phyloP scores from a whole-genome alignment of 1,140 invertebrate species.

The Pentalonia nigronervosa region DNA sequence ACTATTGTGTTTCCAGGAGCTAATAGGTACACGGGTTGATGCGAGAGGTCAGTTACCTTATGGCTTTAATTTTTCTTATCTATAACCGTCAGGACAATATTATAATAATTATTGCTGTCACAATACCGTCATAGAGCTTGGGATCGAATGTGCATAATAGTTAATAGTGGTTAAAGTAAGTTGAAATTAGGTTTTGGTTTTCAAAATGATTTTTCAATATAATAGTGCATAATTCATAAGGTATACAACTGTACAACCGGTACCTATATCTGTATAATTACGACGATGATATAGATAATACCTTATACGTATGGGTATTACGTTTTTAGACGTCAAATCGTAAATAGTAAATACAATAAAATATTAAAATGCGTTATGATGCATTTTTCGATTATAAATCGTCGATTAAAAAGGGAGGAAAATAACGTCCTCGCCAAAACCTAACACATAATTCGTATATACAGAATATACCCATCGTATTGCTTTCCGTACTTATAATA shows the following conservation, averaged over 20 bases:
- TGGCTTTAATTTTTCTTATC: too few species aligned
- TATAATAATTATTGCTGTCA: too few species aligned
- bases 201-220: background rate
- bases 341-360: conserved; percentile 1
- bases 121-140: too few species aligned
- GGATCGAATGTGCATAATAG: background rate
- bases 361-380: background rate
- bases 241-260: background rate
- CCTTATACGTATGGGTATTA: background rate
- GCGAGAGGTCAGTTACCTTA: too few species aligned
- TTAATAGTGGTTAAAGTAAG: background rate
- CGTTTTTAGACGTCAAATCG: background rate
- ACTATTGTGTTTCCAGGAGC: too few species aligned
- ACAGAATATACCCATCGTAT: background rate
- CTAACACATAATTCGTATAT: background rate
- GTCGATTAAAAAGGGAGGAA: background rate
- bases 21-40: too few species aligned
- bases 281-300: background rate
- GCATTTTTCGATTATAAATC: background rate
- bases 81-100: too few species aligned
- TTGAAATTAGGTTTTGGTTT: background rate
- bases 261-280: background rate
- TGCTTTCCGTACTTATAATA: background rate
- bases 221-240: background rate
- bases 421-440: background rate